phyloP scores from a whole-genome alignment of 2,888 invertebrate genomes.

The Therioaphis trifolii region DNA sequence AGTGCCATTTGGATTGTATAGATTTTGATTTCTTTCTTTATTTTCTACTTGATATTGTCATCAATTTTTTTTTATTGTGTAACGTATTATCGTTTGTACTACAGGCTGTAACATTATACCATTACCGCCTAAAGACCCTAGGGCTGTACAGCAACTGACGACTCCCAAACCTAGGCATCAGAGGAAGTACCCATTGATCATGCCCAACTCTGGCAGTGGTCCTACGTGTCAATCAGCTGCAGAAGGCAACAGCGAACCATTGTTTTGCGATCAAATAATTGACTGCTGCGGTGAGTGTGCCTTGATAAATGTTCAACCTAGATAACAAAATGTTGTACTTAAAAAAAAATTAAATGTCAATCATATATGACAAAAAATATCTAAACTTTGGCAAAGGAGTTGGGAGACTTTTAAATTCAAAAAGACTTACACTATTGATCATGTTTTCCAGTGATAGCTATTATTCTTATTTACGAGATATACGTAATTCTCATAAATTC shows the following conservation, averaged over 20 bases:
- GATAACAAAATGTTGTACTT: no score
- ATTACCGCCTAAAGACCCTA: conserved; percentile 81
- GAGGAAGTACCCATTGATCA: conserved; percentile 83
- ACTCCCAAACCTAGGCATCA: conserved; percentile 79
- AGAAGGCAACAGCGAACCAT: not conserved
- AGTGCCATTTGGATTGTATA: not conserved
- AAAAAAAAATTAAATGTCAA: no score
- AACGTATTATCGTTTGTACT: not conserved
- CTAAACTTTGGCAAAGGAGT: no score
- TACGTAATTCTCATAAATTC: no score
- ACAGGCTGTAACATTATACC: conserved; percentile 76
- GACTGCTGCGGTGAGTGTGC: conserved; percentile 18
- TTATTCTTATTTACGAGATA: no score
- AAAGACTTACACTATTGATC: no score
- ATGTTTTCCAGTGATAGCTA: no score
- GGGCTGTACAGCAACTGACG: conserved; percentile 72
- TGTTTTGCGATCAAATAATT: conserved; percentile 17
- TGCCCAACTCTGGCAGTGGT: conserved; percentile 70
- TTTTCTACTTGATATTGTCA: not conserved
- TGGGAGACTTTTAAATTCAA: no score
- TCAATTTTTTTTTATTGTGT: not conserved
- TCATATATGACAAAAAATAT: no score
- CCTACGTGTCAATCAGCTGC: not conserved
- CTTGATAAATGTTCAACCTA: no score
- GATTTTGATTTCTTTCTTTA: not conserved